Evolutionary conservation across 2,797 vertebrate genomes (phyloP), one percentile per base, ranked within the genome.

Genomic region (Atherinosoma microstoma): DNA sequence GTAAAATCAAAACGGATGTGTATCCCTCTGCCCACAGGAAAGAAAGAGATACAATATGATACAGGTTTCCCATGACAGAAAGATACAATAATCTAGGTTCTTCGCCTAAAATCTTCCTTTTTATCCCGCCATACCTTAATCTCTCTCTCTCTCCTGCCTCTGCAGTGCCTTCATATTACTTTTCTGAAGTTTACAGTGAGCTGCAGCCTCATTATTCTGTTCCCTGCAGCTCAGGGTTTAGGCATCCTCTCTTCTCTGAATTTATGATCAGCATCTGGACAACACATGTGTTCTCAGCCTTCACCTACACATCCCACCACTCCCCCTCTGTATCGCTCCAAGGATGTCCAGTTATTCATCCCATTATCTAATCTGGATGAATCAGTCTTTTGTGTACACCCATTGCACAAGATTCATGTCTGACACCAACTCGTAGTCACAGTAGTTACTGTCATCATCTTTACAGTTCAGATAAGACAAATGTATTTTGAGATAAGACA

Each of bases 181-280:
- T 15, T 70, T 87, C 72, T 84, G 67, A 91, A 76, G 84, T 89
- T 88, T 80, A 89, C 74, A 76, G 82, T 80, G 73, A 77, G 64
- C 73, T 82, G 53, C 60, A 69, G 85, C 27, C 89, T 93, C 90
- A 86, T 94, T 93, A 91, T 87, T 84, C 64, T 60, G 67, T 67
- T 35, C 87, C 88, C 91, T 88, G 86, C 72, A 88, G 92, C 74
- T 45, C 15, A 71, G 56, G 76, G 58, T 27, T 75, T 60, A 29
- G 73, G 70, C 59, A 80, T 70, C 62, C 79, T 83, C 76, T 80
- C 66, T 63, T 36, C 42, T 65, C 45, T 56, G 45, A 61, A 77
- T 89, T 89, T 87, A 85, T 71, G 69, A 83, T 78, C 58, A 69
- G 79, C 94, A 94, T 95, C 93, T 95, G 94, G 94, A 86, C 76